phyloP scores from a whole-genome alignment of 2,888 invertebrate genomes.

The Leucophenga maculata region DNA sequence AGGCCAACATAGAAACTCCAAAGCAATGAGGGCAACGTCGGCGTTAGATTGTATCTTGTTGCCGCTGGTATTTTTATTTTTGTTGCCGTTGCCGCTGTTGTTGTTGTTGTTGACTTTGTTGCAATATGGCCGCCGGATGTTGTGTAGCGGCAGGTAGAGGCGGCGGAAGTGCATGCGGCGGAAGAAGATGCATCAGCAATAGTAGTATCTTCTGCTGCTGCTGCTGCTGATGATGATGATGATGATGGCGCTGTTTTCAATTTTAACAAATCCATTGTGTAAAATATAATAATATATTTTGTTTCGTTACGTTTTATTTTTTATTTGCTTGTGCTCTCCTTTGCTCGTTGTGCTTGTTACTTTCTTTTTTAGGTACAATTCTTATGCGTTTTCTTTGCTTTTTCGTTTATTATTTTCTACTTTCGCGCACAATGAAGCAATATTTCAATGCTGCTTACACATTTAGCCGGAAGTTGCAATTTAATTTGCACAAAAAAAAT shows the following conservation, averaged over 20 bases:
- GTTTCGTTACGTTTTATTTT: neutral
- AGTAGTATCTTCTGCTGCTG: conserved; percentile 34
- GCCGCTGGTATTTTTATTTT: conserved; percentile 5
- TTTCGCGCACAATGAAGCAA: conserved; percentile 34
- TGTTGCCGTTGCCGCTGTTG: conserved; percentile 3
- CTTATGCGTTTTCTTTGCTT: neutral
- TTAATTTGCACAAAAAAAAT: conserved; percentile 51
- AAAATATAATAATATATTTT: conserved; percentile 44
- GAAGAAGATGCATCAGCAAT: conserved; percentile 18
- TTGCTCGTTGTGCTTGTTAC: conserved; percentile 24
- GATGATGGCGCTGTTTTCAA: conserved; percentile 42
- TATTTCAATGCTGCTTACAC: conserved; percentile 43
- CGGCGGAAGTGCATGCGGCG: conserved; percentile 44
- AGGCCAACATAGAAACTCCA: conserved; percentile 59
- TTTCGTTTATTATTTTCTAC: conserved; percentile 29
- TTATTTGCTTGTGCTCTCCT: neutral
- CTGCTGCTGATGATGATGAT: conserved; percentile 31
- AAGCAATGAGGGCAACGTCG: conserved; percentile 20
- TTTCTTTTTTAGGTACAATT: conserved; percentile 28
- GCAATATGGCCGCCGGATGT: conserved; percentile 42
- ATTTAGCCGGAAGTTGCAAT: conserved; percentile 56
- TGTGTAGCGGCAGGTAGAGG: conserved; percentile 55
- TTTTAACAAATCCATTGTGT: conserved; percentile 60
- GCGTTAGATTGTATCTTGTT: neutral
- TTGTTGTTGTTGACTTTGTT: conserved; percentile 15